A percentile compares a stretch with the other conserved stretches of the same genome.
Evolutionary conservation across 2,113 vertebrate species (phyloP).

Genomic region (Peromyscus polionotus): DNA sequence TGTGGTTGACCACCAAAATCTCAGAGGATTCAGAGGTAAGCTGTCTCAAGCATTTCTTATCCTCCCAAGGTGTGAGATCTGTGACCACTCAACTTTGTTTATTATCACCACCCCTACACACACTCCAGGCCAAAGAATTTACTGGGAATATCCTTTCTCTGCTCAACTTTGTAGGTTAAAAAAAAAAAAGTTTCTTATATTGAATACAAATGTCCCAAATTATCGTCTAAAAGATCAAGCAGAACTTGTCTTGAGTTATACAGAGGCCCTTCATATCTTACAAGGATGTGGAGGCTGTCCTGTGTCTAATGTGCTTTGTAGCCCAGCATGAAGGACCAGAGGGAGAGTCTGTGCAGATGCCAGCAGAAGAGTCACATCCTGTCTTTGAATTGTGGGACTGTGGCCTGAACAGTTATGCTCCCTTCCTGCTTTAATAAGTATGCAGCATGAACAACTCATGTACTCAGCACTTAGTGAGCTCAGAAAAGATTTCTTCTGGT

Average conservation of each 20-base stretch:
- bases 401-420: neutral
- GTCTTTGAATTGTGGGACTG: neutral
- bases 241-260: neutral
- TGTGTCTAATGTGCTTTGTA: neutral
- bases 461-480: neutral
- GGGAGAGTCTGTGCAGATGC: neutral
- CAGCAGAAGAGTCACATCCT: neutral
- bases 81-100: neutral
- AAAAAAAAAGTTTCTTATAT: neutral
- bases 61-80: neutral
- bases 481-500: neutral
- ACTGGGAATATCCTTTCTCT: neutral
- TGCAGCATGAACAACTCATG: neutral
- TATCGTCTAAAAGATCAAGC: neutral
- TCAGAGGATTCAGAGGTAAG: neutral
- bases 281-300: neutral
- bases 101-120: neutral
- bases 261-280: slow-evolving; percentile 12
- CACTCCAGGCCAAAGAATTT: neutral
- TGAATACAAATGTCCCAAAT: neutral
- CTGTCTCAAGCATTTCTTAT: neutral
- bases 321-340: neutral
- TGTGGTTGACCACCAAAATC: neutral
- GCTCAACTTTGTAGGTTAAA: neutral
- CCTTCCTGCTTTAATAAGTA: neutral